Evolutionary conservation across 2,113 vertebrate species (phyloP).

Genomic region (Athene cunicularia): DNA sequence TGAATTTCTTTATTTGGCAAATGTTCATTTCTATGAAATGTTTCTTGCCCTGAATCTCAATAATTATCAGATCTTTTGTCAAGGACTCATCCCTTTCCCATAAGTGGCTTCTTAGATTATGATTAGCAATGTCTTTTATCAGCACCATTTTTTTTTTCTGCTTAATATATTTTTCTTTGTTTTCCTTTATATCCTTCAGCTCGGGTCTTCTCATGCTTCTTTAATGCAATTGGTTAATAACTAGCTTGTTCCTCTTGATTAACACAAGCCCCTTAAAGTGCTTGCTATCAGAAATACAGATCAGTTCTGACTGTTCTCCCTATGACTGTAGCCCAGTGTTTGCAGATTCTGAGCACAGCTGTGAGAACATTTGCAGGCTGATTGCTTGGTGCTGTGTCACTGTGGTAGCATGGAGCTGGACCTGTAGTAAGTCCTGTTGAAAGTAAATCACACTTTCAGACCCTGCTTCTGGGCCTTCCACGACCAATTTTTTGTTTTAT

Average conservation of each 20-base stretch:
- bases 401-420: not conserved
- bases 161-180: not conserved
- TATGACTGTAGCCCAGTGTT: not conserved
- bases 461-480: not conserved
- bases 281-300: not conserved
- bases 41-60: not conserved
- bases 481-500: not conserved
- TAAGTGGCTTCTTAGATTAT: not conserved
- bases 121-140: not conserved
- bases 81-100: not conserved
- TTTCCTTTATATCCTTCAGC: not conserved
- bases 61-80: not conserved
- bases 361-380: not conserved
- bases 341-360: not conserved
- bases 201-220: not conserved
- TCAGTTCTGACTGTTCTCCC: constrained; percentile 29
- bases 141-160: not conserved
- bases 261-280: not conserved
- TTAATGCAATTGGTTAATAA: constrained; percentile 54
- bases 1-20: constrained; percentile 7
- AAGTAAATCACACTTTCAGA: not conserved
- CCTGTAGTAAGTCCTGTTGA: not conserved
- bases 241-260: not conserved
- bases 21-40: not conserved
- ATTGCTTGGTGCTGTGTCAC: not conserved